Percentiles rank a stretch among this genome's conserved stretches.
Conservation (phyloP, 2,113 vertebrate genomes). For the Catharus bicknelli region DNA sequence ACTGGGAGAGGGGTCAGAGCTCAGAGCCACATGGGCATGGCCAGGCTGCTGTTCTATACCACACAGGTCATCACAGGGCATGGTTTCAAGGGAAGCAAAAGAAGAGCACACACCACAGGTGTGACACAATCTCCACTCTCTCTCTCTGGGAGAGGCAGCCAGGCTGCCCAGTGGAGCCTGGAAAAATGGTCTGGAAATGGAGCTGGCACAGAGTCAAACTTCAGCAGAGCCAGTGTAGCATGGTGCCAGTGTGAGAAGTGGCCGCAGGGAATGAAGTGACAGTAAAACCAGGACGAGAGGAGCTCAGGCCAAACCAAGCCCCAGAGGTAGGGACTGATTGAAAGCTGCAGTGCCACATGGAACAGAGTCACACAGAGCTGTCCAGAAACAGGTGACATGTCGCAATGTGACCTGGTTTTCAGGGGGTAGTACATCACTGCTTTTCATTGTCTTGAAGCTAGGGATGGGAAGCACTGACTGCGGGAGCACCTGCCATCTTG, state of each 20-base stretch:
- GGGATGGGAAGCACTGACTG: accelerated
- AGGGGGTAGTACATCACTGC: accelerated
- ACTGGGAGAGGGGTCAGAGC: accelerated
- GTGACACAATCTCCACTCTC: background rate
- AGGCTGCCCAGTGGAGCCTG: background rate
- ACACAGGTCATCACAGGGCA: accelerated
- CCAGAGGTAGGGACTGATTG: background rate
- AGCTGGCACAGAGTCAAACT: background rate
- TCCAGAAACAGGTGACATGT: background rate
- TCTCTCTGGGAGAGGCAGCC: background rate
- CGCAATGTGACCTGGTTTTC: background rate
- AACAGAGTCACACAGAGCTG: background rate
- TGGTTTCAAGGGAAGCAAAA: background rate
- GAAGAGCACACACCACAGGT: too few species aligned
- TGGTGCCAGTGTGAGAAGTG: accelerated
- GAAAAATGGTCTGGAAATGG: background rate
- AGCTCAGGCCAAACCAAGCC: background rate
- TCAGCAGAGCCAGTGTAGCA: background rate
- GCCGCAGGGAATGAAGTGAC: accelerated
- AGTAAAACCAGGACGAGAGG: background rate
- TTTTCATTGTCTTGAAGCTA: background rate
- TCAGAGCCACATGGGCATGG: background rate
- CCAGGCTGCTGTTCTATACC: background rate
- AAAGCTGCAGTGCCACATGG: background rate
- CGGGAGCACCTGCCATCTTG: background rate